phyloP scores from a whole-genome alignment of 2,797 vertebrate species.

The Xenops minutus region DNA sequence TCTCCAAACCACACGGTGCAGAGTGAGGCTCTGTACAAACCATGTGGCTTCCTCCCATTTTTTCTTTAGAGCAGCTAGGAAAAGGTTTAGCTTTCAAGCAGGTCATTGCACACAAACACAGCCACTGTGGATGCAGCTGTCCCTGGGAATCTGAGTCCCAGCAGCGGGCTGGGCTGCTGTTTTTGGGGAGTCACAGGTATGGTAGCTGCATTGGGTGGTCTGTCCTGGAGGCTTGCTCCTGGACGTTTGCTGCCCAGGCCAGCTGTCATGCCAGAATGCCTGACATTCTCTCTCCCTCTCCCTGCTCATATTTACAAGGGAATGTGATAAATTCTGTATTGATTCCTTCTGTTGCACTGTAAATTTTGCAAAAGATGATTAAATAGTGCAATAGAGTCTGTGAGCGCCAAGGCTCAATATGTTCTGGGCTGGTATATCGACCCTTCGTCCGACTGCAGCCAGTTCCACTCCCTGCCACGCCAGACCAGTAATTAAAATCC shows the following conservation, averaged over 20 bases:
- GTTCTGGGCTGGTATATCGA: conserved; percentile 73
- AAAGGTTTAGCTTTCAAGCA: neutral
- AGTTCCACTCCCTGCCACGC: conserved; percentile 63
- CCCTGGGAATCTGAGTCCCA: neutral
- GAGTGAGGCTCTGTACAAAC: neutral
- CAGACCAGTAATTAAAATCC: conserved; percentile 79
- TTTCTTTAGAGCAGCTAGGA: neutral
- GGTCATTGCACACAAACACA: neutral
- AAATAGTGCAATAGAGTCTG: conserved; percentile 79
- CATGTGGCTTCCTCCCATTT: neutral
- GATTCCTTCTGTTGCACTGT: conserved; percentile 76
- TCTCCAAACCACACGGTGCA: neutral
- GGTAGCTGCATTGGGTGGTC: neutral
- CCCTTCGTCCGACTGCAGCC: conserved; percentile 68
- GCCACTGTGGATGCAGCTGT: neutral
- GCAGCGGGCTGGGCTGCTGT: neutral
- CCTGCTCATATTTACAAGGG: conserved; percentile 70
- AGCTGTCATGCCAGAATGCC: neutral
- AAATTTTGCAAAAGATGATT: conserved; percentile 83
- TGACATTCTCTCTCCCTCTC: neutral
- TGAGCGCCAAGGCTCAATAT: conserved; percentile 73
- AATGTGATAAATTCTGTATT: conserved; percentile 78
- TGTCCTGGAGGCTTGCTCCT: neutral
- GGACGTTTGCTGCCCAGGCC: neutral
- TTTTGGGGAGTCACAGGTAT: neutral